Evolutionary conservation across 2,797 vertebrate species (phyloP).

Genomic region (Selene dorsalis): DNA sequence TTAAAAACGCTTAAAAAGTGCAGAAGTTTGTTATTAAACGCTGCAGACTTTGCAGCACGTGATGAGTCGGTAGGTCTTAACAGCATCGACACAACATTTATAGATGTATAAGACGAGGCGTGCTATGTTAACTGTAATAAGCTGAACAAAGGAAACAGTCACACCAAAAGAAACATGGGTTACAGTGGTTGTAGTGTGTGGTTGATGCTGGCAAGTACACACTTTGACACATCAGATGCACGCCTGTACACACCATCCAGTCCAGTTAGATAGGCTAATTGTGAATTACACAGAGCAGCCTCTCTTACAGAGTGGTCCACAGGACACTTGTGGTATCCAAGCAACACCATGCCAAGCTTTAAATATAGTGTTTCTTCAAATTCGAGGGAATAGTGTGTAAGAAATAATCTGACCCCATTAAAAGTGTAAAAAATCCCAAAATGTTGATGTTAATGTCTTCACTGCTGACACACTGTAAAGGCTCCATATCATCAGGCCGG

Average conservation of each 20-base stretch:
- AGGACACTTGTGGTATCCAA: too few species aligned
- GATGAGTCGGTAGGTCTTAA: conserved; percentile 15
- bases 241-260: neutral
- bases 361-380: too few species aligned
- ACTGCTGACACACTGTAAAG: too few species aligned
- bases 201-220: conserved; percentile 36
- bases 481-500: too few species aligned
- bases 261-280: conserved; percentile 33
- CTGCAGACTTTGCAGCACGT: conserved; percentile 44
- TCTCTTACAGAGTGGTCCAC: too few species aligned
- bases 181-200: conserved; percentile 7
- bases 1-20: conserved; percentile 62
- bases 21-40: conserved; percentile 52
- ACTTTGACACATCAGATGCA: neutral
- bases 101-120: too few species aligned
- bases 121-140: conserved; percentile 6
- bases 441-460: too few species aligned
- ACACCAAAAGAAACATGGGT: conserved; percentile 32
- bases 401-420: too few species aligned
- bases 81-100: conserved; percentile 1
- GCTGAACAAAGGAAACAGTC: conserved; percentile 52
- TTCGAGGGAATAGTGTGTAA: too few species aligned
- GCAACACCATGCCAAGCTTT: too few species aligned
- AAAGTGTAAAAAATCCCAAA: too few species aligned
- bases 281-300: conserved; percentile 15